Percentiles rank a stretch among this genome's conserved stretches.
Evolutionary conservation across 2,113 vertebrate genomes (phyloP).

Genomic region (Notechis scutatus): DNA sequence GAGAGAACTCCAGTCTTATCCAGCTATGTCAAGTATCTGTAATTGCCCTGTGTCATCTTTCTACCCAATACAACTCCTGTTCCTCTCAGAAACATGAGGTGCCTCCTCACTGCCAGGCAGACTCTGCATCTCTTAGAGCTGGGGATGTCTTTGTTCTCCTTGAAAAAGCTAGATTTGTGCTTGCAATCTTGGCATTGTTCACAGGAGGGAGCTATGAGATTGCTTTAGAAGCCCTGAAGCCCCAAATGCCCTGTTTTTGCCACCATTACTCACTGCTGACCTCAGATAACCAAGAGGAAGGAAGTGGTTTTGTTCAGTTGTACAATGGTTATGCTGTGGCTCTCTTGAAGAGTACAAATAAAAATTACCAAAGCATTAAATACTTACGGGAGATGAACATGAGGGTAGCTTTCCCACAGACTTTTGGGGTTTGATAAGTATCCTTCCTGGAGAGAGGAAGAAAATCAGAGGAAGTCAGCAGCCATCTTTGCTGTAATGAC

Average conservation of each 20-base stretch:
- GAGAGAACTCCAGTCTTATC: not conserved
- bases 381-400: slow-evolving; percentile 89
- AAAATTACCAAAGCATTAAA: not conserved
- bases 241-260: not conserved
- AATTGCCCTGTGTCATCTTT: not conserved
- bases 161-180: not conserved
- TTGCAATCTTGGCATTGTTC: not conserved
- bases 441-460: slow-evolving; percentile 79
- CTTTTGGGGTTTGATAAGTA: slow-evolving; percentile 90
- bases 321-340: not conserved
- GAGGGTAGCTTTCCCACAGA: slow-evolving; percentile 95
- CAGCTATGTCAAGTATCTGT: not conserved
- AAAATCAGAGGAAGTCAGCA: not conserved
- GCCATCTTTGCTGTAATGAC: not conserved
- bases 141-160: not conserved
- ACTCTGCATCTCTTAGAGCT: not conserved
- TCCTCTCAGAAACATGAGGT: not conserved
- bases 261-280: not conserved
- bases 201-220: slow-evolving; percentile 3
- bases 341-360: not conserved
- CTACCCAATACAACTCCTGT: not conserved
- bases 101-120: not conserved
- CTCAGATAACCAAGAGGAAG: slow-evolving; percentile 41
- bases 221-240: not conserved
- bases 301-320: slow-evolving; percentile 34